These are phyloP conservation scores for Eulimnadia texana DNA, from an alignment of 1,140 invertebrate species.

Conservation along the genomic window DNA sequence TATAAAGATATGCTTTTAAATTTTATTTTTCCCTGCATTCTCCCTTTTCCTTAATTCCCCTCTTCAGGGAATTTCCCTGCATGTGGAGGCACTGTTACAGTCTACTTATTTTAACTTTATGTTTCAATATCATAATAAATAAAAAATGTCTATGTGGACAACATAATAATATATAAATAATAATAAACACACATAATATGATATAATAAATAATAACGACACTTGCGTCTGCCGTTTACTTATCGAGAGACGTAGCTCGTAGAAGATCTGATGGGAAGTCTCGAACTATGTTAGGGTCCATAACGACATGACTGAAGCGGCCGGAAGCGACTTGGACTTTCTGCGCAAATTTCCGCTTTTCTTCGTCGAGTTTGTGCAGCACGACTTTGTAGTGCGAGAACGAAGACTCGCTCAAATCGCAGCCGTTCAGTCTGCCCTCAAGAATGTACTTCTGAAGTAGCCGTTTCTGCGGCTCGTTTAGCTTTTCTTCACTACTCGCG, in stretches of 20 bases:
- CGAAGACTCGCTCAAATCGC: conserved; percentile 36
- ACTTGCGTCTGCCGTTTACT: conserved; percentile 23
- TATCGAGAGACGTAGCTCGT: conserved; percentile 45
- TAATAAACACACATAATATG: too few relatives aligned
- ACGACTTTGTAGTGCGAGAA: conserved; percentile 24
- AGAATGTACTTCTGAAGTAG: conserved; percentile 59
- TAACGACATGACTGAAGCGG: conserved; percentile 47
- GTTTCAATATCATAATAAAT: too few relatives aligned
- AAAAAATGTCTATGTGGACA: too few relatives aligned
- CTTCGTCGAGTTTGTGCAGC: conserved; percentile 19
- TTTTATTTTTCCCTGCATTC: too few relatives aligned
- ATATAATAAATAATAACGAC: conserved; percentile 12
- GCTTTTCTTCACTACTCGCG: conserved; percentile 31
- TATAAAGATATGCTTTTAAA: too few relatives aligned
- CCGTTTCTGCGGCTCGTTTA: conserved; percentile 50
- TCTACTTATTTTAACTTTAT: too few relatives aligned
- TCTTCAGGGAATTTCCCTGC: too few relatives aligned
- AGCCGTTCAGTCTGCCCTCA: conserved; percentile 65
- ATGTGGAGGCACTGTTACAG: too few relatives aligned
- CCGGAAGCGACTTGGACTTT: conserved; percentile 44
- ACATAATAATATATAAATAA: too few relatives aligned
- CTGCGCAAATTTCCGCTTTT: conserved; percentile 22
- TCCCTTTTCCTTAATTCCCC: too few relatives aligned
- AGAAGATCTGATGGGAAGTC: conserved; percentile 59
- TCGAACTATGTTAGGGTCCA: conserved; percentile 43